Evolutionary conservation across 2,888 invertebrate species (phyloP).

Genomic region (Xylota segnis): DNA sequence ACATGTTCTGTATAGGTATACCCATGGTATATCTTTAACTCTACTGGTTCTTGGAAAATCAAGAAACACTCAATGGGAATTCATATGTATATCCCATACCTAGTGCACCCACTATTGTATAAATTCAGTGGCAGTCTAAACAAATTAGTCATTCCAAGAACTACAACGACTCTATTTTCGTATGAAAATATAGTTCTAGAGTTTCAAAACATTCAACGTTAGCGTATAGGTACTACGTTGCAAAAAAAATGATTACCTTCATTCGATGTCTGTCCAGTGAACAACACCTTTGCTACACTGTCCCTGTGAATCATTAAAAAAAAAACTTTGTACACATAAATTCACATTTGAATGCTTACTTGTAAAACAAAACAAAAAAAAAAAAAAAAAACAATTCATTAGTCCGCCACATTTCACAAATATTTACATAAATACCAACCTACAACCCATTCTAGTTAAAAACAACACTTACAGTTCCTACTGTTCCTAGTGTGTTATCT

Average conservation of each 20-base stretch:
- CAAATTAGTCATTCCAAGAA: too few species aligned
- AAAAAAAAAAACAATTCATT: conserved; percentile 36
- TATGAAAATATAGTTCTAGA: too few species aligned
- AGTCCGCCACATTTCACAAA: conserved; percentile 62
- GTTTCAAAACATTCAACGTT: neutral
- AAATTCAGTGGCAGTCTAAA: too few species aligned
- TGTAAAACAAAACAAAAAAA: conserved; percentile 43
- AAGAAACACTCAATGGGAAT: too few species aligned
- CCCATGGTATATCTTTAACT: too few species aligned
- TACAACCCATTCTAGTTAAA: neutral
- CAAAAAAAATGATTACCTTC: neutral
- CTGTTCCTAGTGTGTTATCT: conserved; percentile 29
- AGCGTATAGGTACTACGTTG: conserved; percentile 4
- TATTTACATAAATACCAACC: conserved; percentile 47
- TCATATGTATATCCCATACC: too few species aligned
- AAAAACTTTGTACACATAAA: conserved; percentile 36
- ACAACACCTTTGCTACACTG: conserved; percentile 8
- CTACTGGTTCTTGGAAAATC: too few species aligned
- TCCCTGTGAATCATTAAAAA: neutral
- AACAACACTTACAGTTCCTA: conserved; percentile 33
- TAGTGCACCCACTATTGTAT: too few species aligned
- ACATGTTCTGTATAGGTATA: too few species aligned
- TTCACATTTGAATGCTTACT: conserved; percentile 15
- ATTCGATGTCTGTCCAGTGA: neutral
- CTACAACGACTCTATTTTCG: too few species aligned